Base-by-base conservation (phyloP, 2,113 vertebrate genomes). In the Corvus cornix region DNA sequence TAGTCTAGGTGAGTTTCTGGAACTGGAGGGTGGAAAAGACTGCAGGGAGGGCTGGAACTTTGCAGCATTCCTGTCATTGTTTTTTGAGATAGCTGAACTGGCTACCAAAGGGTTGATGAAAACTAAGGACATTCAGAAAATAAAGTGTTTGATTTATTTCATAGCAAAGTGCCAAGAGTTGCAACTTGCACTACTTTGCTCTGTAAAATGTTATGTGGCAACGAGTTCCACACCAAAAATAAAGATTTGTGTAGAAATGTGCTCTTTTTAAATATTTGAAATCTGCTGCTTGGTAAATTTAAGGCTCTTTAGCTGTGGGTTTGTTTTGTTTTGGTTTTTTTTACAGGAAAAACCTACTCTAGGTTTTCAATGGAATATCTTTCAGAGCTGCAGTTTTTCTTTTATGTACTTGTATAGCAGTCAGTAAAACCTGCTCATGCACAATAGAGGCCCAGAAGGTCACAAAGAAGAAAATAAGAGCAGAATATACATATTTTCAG, bases 1-100 rank as follows among this genome's bases (percentile, higher is more conserved):
- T 94, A 95, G 91, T 80, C 74, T 96, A 91, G 91, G 91, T 97
- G 91, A 63, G 43, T 87, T 97, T 91, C 46, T 91, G 74, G 82
- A 87, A 88, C 20, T 82, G 67, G n/a, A 93, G 68, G 35, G 48
- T 94, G 75, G 84, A 85, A 94, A 94, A 85, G 89, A 51, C 76
- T 31, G 19, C 51, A 88, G 52, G 68, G 63, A 88, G 82, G 84
- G 63, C 46, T 90, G 85, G 84, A 86, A 80, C 48, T 63, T 74
- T 4, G 0, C 21, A 43, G 18, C 82, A 77, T 95, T 90, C 68
- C 46, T 80, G 41, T 67, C 49, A 27, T 87, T 83, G 53, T 95
- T 93, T 90, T 66, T 55, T 0, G 63, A 66, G 84, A 37, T 77
- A 67, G 74, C 23, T 66, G 46, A 85, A 23, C 82, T 72, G 78